A percentile compares a stretch with the other conserved stretches of the same genome.
Conservation (phyloP, 2,888 invertebrate genomes). For the Sicus ferrugineus region DNA sequence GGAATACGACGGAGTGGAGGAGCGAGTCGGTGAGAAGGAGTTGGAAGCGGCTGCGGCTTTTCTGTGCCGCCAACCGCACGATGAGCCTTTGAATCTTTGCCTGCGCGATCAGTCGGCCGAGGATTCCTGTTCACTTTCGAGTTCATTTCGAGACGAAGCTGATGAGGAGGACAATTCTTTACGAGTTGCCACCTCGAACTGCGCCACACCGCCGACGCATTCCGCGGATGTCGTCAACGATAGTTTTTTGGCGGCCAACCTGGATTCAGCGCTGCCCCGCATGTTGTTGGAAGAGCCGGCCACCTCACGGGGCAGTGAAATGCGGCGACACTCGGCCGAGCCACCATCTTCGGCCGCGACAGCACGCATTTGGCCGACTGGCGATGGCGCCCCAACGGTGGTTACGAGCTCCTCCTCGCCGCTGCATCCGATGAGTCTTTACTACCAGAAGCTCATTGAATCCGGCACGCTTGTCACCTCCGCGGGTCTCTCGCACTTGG, state of each 20-base stretch:
- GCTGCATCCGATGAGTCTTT: constrained; percentile 79
- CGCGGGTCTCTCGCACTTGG: constrained; percentile 53
- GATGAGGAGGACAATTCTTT: constrained; percentile 35
- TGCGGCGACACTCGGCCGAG: not conserved
- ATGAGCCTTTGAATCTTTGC: constrained; percentile 85
- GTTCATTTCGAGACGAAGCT: constrained; percentile 41
- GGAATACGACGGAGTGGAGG: not conserved
- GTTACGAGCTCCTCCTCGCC: not conserved
- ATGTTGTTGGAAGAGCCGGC: constrained; percentile 44
- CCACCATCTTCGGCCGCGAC: not conserved
- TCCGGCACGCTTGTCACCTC: constrained; percentile 64
- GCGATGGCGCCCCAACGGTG: too few relatives aligned
- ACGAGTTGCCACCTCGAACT: constrained; percentile 42
- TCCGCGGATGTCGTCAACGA: constrained; percentile 47
- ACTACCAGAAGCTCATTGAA: constrained; percentile 78
- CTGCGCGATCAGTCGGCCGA: constrained; percentile 71
- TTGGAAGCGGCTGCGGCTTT: too few relatives aligned
- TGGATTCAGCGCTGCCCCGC: constrained; percentile 65
- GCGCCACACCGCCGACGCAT: constrained; percentile 53
- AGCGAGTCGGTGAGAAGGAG: not conserved
- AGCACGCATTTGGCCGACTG: constrained; percentile 36
- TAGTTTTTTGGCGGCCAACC: constrained; percentile 48
- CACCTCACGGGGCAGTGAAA: too few relatives aligned
- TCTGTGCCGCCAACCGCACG: constrained; percentile 50
- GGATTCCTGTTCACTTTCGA: constrained; percentile 57